Base-by-base conservation (phyloP, 2,888 invertebrate species). In the Terebella lapidaria region DNA sequence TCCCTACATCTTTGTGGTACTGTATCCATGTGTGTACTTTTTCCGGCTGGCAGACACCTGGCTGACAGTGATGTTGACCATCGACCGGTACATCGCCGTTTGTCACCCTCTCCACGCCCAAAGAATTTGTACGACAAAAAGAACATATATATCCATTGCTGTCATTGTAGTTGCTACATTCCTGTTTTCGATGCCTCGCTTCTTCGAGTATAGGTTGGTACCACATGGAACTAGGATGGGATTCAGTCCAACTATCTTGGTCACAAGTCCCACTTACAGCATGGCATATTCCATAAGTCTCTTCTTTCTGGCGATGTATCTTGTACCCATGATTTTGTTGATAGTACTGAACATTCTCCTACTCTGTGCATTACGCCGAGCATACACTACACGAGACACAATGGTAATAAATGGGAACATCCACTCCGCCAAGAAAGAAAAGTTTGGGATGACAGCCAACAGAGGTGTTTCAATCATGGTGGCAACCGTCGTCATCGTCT, bases 31-130 rank as follows among this genome's bases (percentile, higher is more conserved):
- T 2, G 53, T 60, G 1, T 66, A 66, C 59, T 49, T 61, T 42
- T 55, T 64, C 10, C 59, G 63, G 18, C 42, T 66, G 29, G 26
- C 56, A 10, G 60, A 60, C 56, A 63, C 61, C 0, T 69, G 69
- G 69, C 54, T 69, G 30, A 66, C 65, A 15, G 63, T 63, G 10
- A 45, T 68, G 28, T 54, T 69, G 53, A 69, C 69, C 18, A 27
- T 64, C 18, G 69, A 69, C 30, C 52, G 69, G 3, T 68, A 53
- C 53, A 62, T 68, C 15, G 69, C 66, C 10, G 66, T 68, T 3
- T 60, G 64, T 29, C 42, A 57, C 3, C 69, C 69, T 5, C 63
- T 69, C 18, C 64, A 66, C 28, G 67, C 66, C 2, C 66, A 64
- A 26, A 24, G 62, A 25, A 42, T 69, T 4, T 69, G 69, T 42